A percentile compares a stretch with the other conserved stretches of the same genome.
Conservation (phyloP, 2,797 vertebrate species). For the Anguilla obscura region DNA sequence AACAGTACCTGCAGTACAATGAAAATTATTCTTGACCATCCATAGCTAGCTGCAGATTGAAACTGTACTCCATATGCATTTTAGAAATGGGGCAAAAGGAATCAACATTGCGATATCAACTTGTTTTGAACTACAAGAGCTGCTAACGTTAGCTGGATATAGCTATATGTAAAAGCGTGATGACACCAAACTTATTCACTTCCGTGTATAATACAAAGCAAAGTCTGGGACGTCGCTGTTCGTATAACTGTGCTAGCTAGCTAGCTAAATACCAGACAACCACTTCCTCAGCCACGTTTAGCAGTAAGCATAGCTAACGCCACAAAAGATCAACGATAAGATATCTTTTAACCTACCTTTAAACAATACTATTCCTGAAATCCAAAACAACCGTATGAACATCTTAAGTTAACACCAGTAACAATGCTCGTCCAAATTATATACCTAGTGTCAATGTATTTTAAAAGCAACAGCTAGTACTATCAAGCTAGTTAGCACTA, state of each 20-base stretch:
- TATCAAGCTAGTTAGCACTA: neutral
- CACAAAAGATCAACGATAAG: neutral
- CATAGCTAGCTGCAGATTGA: neutral
- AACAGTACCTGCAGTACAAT: too few species aligned
- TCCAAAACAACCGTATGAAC: neutral
- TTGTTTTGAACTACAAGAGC: neutral
- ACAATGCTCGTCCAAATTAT: neutral
- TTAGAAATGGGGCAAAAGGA: neutral
- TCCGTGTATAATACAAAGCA: constrained; percentile 19
- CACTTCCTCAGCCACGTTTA: constrained; percentile 7
- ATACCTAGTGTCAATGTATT: neutral
- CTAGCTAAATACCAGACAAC: neutral
- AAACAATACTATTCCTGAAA: neutral
- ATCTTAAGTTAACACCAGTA: neutral
- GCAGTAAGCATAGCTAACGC: neutral
- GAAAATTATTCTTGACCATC: neutral
- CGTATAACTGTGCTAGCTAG: neutral
- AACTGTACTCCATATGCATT: neutral
- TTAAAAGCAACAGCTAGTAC: neutral
- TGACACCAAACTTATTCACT: neutral
- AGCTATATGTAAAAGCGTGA: neutral
- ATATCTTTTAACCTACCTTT: neutral
- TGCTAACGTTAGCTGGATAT: neutral
- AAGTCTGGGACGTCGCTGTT: neutral
- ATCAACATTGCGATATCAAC: neutral